phyloP scores from a whole-genome alignment of 2,888 invertebrate genomes.

The Drosophila borborema region DNA sequence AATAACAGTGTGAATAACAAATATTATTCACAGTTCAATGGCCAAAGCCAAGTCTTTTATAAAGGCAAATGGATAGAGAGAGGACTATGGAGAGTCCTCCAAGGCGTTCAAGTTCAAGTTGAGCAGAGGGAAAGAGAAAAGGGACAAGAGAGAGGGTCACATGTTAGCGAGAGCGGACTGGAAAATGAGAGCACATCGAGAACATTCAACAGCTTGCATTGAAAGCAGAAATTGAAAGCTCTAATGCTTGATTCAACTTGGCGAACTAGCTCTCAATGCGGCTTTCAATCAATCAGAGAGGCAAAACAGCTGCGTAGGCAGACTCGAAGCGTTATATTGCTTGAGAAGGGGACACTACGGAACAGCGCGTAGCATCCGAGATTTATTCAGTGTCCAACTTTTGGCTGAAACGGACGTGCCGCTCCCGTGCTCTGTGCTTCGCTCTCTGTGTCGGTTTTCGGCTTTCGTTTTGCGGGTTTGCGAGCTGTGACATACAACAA shows the following conservation, averaged over 20 bases:
- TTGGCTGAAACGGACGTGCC: slow-evolving; percentile 83
- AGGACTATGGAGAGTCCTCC: slow-evolving; percentile 19
- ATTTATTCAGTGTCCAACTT: slow-evolving; percentile 84
- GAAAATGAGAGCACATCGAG: slow-evolving; percentile 12
- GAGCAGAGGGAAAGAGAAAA: slow-evolving; percentile 1
- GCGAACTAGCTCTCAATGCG: slow-evolving; percentile 54
- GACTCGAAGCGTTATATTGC: slow-evolving; percentile 51
- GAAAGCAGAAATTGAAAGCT: slow-evolving; percentile 49
- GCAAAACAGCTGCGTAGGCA: slow-evolving; percentile 28
- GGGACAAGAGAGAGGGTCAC: neutral
- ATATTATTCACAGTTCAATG: slow-evolving; percentile 43
- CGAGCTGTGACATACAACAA: slow-evolving; percentile 5
- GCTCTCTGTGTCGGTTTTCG: slow-evolving; percentile 25
- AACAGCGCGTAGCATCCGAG: slow-evolving; percentile 66
- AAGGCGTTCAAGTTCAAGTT: slow-evolving; percentile 68
- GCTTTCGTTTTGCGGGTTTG: slow-evolving; percentile 7
- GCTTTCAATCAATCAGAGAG: slow-evolving; percentile 39
- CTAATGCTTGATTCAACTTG: slow-evolving; percentile 50
- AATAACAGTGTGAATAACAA: neutral
- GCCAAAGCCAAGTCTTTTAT: slow-evolving; percentile 20
- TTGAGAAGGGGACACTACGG: slow-evolving; percentile 20
- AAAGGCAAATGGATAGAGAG: neutral
- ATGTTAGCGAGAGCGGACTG: neutral
- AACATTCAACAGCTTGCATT: slow-evolving; percentile 72
- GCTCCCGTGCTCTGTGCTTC: slow-evolving; percentile 23